Conservation (phyloP, 2,888 invertebrate genomes). For the Plagodis pulveraria region DNA sequence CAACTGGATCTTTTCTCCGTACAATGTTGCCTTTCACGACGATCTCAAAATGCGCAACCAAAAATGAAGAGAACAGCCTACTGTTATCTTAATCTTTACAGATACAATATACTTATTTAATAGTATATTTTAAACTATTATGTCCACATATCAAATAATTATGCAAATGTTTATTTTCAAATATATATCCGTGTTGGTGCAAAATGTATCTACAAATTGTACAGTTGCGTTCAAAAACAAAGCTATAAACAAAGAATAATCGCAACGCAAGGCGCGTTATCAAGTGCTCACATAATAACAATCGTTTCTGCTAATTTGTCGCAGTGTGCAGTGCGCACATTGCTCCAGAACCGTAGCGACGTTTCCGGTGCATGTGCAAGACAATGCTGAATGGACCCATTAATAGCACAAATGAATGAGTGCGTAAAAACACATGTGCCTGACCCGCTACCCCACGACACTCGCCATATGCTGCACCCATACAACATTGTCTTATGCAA, state of each 20-base stretch:
- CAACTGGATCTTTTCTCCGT: too few relatives aligned
- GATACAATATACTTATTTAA: too few relatives aligned
- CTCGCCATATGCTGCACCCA: constrained; percentile 61
- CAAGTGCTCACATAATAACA: constrained; percentile 32
- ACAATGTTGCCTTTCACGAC: too few relatives aligned
- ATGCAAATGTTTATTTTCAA: too few relatives aligned
- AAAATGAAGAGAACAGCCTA: too few relatives aligned
- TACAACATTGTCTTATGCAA: constrained; percentile 79
- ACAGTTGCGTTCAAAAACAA: background rate
- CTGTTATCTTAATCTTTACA: too few relatives aligned
- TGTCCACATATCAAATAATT: too few relatives aligned
- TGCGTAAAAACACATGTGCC: constrained; percentile 77
- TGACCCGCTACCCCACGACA: constrained; percentile 61
- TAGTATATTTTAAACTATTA: too few relatives aligned
- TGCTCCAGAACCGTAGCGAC: constrained; percentile 43
- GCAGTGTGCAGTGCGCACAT: constrained; percentile 43
- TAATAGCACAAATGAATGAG: constrained; percentile 81
- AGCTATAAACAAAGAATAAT: constrained; percentile 1
- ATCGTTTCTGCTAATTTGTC: constrained; percentile 75
- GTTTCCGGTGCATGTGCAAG: constrained; percentile 82
- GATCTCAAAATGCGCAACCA: too few relatives aligned
- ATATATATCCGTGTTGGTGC: too few relatives aligned
- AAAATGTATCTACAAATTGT: background rate
- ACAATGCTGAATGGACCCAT: constrained; percentile 82
- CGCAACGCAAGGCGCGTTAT: constrained; percentile 11